Evolutionary conservation across 1,140 invertebrate genomes (phyloP).

Genomic region (Temnothorax nylanderi): DNA sequence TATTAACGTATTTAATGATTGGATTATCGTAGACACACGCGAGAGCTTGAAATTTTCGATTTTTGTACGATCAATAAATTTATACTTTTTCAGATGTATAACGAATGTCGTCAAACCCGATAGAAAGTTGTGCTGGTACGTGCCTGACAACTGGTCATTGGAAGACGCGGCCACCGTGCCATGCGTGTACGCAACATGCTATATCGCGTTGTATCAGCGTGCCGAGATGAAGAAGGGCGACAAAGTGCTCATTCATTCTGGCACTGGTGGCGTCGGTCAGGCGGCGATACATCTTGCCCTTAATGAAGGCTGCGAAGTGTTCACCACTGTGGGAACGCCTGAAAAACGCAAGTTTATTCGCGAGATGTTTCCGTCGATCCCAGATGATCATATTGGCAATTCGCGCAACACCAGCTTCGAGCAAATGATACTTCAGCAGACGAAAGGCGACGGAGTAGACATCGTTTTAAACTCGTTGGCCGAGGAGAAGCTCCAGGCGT

Average conservation of each 20-base stretch:
- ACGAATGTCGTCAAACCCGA: slow-evolving; percentile 88
- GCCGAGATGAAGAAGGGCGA: slow-evolving; percentile 88
- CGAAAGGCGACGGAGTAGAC: slow-evolving; percentile 90
- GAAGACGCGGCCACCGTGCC: slow-evolving; percentile 96
- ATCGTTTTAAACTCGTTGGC: slow-evolving; percentile 92
- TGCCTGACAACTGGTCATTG: slow-evolving; percentile 94
- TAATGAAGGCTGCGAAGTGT: slow-evolving; percentile 88
- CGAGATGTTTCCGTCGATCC: slow-evolving; percentile 88
- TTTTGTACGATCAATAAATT: background rate
- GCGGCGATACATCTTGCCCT: slow-evolving; percentile 91
- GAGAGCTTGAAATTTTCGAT: background rate
- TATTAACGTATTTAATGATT: background rate
- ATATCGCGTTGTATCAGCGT: slow-evolving; percentile 90
- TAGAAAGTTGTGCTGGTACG: slow-evolving; percentile 89
- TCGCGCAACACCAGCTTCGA: slow-evolving; percentile 91
- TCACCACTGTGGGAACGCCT: slow-evolving; percentile 89
- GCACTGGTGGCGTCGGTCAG: slow-evolving; percentile 92
- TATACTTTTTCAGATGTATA: slow-evolving; percentile 83
- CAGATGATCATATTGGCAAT: slow-evolving; percentile 90
- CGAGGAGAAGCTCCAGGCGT: slow-evolving; percentile 92
- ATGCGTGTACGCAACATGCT: slow-evolving; percentile 93
- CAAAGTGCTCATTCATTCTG: slow-evolving; percentile 91
- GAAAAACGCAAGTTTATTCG: slow-evolving; percentile 90
- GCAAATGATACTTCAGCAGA: slow-evolving; percentile 87
- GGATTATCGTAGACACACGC: background rate